Evolutionary conservation across 2,888 invertebrate species (phyloP), one percentile per base, ranked within the genome.

Genomic region (Drosophila anomelani): DNA sequence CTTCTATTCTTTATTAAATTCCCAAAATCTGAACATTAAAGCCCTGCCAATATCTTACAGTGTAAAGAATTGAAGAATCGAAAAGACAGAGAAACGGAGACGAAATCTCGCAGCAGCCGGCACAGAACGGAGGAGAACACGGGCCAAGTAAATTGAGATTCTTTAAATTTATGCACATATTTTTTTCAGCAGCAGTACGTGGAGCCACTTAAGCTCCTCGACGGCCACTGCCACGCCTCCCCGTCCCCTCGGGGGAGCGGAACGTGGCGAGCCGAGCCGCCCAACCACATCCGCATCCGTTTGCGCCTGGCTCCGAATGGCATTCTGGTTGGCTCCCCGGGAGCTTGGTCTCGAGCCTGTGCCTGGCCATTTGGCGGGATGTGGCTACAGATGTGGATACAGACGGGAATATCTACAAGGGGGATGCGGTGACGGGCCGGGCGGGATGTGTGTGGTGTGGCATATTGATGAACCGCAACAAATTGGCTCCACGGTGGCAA

Each of bases 91-190:
- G 47, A 43, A 39, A 43, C 43, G 15, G 32, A 62, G 43, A 36
- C 34, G 46, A 53, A 60, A 39, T 46, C 26, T 68, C 56, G 51
- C 66, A 67, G 69, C 75, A 82, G 85, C 62, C 61, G 73, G 71
- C 63, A 62, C 73, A 46, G 74, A 87, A 85, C 82, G 78, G 75
- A 79, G 75, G 76, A 86, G 78, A 83, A 74, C 86, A 89, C 79
- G 88, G 79, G 77, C 78, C 87, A 75, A 81, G 80, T 72, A 81
- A 82, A 89, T 88, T 90, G 82, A 79, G 85, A 89, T 88, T 88
- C 81, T 90, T 88, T 87, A 87, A 88, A 90, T 87, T 89, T 88
- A 89, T 88, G 80, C 88, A 89, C 85, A 89, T 87, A 78, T 90
- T 78, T 84, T 81, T 77, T 78, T 57, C 75, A 73, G 54, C 69